These are phyloP conservation scores for Esox niger DNA, from an alignment of 2,113 vertebrate genomes.

Conservation along the genomic window DNA sequence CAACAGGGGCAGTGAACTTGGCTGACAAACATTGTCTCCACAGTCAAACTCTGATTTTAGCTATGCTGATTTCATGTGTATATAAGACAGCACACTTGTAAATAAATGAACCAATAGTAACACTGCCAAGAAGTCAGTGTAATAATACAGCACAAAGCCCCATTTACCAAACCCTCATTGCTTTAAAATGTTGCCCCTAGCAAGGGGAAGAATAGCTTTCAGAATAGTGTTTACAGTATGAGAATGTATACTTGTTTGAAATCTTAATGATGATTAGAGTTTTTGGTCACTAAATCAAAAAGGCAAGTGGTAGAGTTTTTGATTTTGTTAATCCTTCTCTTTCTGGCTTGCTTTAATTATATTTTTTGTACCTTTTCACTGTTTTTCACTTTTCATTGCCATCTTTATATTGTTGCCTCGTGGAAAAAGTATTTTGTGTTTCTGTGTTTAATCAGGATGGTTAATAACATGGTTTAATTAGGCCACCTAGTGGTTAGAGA, in stretches of 20 bases:
- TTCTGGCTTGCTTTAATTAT: too few species aligned
- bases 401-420: too few species aligned
- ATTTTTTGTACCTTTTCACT: too few species aligned
- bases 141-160: background rate
- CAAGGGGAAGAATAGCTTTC: background rate
- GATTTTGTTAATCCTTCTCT: too few species aligned
- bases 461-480: too few species aligned
- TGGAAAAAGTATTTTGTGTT: too few species aligned
- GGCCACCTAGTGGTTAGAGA: too few species aligned
- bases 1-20: slow-evolving; percentile 7
- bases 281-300: too few species aligned
- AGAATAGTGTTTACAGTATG: slow-evolving; percentile 32
- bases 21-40: slow-evolving; percentile 6
- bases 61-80: slow-evolving; percentile 41
- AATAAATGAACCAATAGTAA: slow-evolving; percentile 24
- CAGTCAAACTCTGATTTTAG: slow-evolving; percentile 18
- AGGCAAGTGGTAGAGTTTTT: too few species aligned
- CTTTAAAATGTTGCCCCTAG: background rate
- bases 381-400: too few species aligned
- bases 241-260: slow-evolving; percentile 21
- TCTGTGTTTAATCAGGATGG: too few species aligned
- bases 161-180: background rate
- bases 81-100: slow-evolving; percentile 64
- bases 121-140: slow-evolving; percentile 11
- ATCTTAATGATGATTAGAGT: too few species aligned